phyloP scores from a whole-genome alignment of 2,113 vertebrate genomes.

The Mobula hypostoma region DNA sequence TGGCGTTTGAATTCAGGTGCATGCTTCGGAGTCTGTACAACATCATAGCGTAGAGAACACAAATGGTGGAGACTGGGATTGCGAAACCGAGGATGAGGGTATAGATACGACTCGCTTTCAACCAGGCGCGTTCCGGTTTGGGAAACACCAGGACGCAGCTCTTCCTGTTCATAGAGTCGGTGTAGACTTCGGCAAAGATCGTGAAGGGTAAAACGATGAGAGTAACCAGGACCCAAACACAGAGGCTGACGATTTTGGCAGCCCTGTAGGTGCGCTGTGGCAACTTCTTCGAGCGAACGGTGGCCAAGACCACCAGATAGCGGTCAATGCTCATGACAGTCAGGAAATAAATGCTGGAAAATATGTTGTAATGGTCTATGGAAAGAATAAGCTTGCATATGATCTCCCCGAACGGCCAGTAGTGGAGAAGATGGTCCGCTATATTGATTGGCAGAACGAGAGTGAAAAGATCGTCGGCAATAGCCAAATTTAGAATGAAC shows the following conservation, averaged over 20 bases:
- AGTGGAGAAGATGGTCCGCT: conserved; percentile 71
- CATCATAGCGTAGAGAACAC: conserved; percentile 75
- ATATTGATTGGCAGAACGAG: conserved; percentile 79
- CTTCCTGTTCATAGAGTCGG: conserved; percentile 57
- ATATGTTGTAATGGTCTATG: conserved; percentile 82
- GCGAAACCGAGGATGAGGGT: conserved; percentile 75
- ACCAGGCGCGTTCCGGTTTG: conserved; percentile 70
- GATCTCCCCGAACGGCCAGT: conserved; percentile 80
- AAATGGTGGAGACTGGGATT: conserved; percentile 78
- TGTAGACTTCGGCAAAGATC: conserved; percentile 68
- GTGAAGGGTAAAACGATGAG: conserved; percentile 75
- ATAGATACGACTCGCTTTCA: conserved; percentile 79
- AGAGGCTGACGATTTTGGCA: conserved; percentile 70
- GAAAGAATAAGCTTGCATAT: conserved; percentile 82
- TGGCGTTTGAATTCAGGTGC: conserved; percentile 71
- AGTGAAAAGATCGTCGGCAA: conserved; percentile 76
- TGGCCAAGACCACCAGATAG: conserved; percentile 75
- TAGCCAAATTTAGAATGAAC: conserved; percentile 81
- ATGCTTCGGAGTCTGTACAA: conserved; percentile 72
- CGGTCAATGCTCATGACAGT: conserved; percentile 81
- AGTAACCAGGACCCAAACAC: conserved; percentile 76
- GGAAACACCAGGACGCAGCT: conserved; percentile 83
- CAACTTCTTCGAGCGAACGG: conserved; percentile 67
- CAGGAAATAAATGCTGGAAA: conserved; percentile 85
- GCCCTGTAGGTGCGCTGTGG: conserved; percentile 70